Evolutionary conservation across 2,888 invertebrate genomes (phyloP).

Genomic region (Resseliella maxima): DNA sequence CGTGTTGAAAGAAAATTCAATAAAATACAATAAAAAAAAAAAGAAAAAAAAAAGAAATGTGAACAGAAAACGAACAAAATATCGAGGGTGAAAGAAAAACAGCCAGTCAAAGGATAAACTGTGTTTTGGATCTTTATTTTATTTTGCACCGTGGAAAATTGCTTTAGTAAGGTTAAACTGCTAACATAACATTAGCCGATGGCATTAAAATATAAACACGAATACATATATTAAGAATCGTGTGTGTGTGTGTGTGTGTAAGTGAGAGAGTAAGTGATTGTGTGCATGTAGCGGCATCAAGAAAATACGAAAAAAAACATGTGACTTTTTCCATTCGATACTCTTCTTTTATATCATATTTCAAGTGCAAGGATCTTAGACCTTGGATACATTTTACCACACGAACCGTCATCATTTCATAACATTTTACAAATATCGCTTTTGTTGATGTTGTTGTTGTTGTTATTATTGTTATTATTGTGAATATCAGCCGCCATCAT

Average conservation of each 20-base stretch:
- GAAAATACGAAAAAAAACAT: background rate
- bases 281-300: background rate
- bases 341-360: slow-evolving; percentile 1
- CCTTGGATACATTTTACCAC: no score
- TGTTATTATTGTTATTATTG: no score
- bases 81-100: background rate
- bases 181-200: slow-evolving; percentile 6
- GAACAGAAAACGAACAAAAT: background rate
- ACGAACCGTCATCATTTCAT: background rate
- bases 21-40: background rate
- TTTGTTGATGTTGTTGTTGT: no score
- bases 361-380: background rate
- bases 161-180: background rate
- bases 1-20: background rate
- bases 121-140: background rate
- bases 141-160: background rate
- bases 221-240: background rate
- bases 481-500: background rate
- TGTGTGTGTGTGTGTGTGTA: no score
- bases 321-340: slow-evolving; percentile 36
- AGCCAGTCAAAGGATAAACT: background rate
- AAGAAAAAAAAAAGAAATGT: background rate
- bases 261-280: no score
- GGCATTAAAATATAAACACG: background rate
- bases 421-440: no score